Evolutionary conservation across 64 coral and sea anemone genomes (phyloP).

Genomic region (Actinia equina): DNA sequence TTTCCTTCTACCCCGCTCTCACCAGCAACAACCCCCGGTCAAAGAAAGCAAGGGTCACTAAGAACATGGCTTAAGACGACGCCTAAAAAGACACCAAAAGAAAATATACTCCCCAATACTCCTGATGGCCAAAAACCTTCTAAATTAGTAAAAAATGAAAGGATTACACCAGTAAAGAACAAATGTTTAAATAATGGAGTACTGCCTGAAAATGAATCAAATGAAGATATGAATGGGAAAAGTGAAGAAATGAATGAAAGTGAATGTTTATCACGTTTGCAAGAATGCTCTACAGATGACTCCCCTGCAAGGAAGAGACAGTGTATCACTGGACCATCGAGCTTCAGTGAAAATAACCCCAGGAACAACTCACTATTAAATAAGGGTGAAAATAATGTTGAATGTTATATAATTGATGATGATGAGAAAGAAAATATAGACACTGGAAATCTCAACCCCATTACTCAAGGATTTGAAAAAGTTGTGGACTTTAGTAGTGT

Average conservation of each 20-base stretch:
- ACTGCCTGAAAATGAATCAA: not conserved
- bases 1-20: not conserved
- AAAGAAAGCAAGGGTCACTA: slow-evolving; percentile 67
- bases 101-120: not conserved
- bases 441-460: not conserved
- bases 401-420: not conserved
- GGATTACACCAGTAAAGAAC: not conserved
- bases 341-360: not conserved
- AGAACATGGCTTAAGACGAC: slow-evolving; percentile 64
- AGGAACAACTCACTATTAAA: not conserved
- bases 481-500: not conserved
- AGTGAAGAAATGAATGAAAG: not conserved
- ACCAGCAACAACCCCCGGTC: slow-evolving; percentile 36
- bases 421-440: slow-evolving; percentile 4
- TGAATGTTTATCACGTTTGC: not conserved
- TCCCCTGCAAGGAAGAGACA: not conserved
- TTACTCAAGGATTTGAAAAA: not conserved
- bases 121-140: not conserved
- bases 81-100: not conserved
- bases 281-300: not conserved
- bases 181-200: not conserved
- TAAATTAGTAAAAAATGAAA: not conserved
- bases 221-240: not conserved
- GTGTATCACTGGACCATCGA: slow-evolving; percentile 13
- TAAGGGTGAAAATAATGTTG: not conserved